phyloP scores from a whole-genome alignment of 2,888 invertebrate species.

The Mesorhabditis belari region DNA sequence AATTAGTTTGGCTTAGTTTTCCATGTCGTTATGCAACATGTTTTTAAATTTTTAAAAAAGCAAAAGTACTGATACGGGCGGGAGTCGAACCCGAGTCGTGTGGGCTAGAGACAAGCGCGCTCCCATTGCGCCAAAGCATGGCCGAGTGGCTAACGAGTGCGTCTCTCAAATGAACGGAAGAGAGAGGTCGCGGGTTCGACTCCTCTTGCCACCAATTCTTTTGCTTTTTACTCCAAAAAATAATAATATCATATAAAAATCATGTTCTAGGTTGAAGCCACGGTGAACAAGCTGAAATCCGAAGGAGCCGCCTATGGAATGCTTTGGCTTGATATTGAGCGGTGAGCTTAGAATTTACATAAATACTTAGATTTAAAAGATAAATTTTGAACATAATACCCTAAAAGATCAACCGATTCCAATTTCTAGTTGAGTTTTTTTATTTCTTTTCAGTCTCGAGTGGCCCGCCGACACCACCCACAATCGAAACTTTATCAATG shows the following conservation, averaged over 20 bases:
- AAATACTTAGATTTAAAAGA: too few species aligned
- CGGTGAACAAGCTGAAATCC: conserved; percentile 6
- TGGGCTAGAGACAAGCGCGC: too few species aligned
- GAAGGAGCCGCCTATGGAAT: conserved; percentile 9
- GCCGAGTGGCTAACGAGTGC: too few species aligned
- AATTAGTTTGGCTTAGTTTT: too few species aligned
- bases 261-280: conserved; percentile 5
- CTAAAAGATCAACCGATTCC: background rate
- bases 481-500: conserved; percentile 8
- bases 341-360: background rate
- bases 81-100: too few species aligned
- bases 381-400: too few species aligned
- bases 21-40: too few species aligned
- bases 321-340: conserved; percentile 7
- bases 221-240: background rate
- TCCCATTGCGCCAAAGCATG: background rate
- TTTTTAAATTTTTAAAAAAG: background rate
- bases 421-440: background rate
- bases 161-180: too few species aligned
- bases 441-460: conserved; percentile 2
- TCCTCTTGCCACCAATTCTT: too few species aligned
- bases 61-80: background rate
- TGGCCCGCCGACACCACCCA: conserved; percentile 8
- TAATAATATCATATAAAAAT: background rate
- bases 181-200: too few species aligned